Conservation (phyloP, 2,113 vertebrate genomes). For the Dicaeum eximium region DNA sequence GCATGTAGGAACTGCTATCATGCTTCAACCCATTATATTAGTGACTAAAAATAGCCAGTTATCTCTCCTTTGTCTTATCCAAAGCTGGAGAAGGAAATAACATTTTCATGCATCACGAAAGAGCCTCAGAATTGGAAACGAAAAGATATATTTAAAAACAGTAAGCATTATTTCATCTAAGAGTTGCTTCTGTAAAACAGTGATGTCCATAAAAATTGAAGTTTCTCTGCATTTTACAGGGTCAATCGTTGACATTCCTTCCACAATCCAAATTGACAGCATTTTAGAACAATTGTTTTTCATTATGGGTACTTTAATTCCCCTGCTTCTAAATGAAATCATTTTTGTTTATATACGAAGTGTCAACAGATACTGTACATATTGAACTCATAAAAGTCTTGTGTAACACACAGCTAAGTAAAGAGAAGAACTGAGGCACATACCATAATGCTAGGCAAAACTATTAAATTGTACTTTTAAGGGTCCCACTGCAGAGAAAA, state of each 20-base stretch:
- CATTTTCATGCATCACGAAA: background rate
- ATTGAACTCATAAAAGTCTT: conserved; percentile 54
- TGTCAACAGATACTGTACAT: conserved; percentile 58
- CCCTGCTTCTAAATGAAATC: conserved; percentile 32
- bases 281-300: conserved; percentile 54
- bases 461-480: conserved; percentile 1
- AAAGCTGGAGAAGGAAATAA: background rate
- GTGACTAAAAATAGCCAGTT: background rate
- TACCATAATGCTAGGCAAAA: conserved; percentile 20
- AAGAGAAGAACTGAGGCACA: background rate
- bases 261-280: conserved; percentile 6
- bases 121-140: background rate
- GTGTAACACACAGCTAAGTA: conserved; percentile 14
- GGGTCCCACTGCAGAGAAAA: background rate
- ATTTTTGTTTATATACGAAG: conserved; percentile 58
- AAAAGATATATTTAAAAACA: background rate
- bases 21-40: background rate
- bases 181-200: background rate
- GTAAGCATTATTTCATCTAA: background rate
- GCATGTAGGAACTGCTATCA: background rate
- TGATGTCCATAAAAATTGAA: background rate
- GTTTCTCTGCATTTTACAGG: background rate
- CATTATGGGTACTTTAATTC: conserved; percentile 45
- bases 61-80: background rate
- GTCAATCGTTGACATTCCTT: conserved; percentile 13